These are phyloP conservation scores for Pterophyllum scalare DNA, from an alignment of 2,113 vertebrate species.

Conservation along the genomic window DNA sequence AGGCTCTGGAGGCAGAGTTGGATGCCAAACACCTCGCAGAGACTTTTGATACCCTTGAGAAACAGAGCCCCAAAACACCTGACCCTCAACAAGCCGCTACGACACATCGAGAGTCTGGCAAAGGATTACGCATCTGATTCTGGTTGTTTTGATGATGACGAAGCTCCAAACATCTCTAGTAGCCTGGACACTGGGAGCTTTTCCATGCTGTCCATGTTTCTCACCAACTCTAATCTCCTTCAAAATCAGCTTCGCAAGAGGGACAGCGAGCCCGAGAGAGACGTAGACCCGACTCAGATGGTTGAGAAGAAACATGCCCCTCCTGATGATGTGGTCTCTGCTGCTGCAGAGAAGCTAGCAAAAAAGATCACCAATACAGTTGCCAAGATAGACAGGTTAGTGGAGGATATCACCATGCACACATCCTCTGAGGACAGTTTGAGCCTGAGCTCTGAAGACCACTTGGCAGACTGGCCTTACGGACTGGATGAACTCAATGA, in stretches of 20 bases:
- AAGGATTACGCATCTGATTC: conserved; percentile 97
- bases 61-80: conserved; percentile 88
- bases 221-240: conserved; percentile 89
- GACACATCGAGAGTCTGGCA: conserved; percentile 92
- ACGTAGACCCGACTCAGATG: conserved; percentile 69
- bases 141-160: conserved; percentile 95
- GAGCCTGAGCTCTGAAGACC: conserved; percentile 96
- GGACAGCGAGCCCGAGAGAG: conserved; percentile 85
- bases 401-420: conserved; percentile 95
- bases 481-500: conserved; percentile 88
- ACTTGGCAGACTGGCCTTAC: conserved; percentile 89
- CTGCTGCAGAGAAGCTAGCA: conserved; percentile 88
- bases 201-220: conserved; percentile 91
- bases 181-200: conserved; percentile 86
- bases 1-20: conserved; percentile 94
- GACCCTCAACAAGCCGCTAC: conserved; percentile 83
- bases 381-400: conserved; percentile 93
- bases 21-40: conserved; percentile 92
- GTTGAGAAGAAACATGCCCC: conserved; percentile 75
- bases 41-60: conserved; percentile 92
- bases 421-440: conserved; percentile 96
- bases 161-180: conserved; percentile 89
- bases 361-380: conserved; percentile 93
- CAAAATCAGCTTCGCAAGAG: conserved; percentile 88
- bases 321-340: conserved; percentile 83